A percentile compares a stretch with the other conserved stretches of the same genome.
These are phyloP conservation scores for Bombus waltoni DNA, from an alignment of 1,140 invertebrate genomes.

Conservation along the genomic window DNA sequence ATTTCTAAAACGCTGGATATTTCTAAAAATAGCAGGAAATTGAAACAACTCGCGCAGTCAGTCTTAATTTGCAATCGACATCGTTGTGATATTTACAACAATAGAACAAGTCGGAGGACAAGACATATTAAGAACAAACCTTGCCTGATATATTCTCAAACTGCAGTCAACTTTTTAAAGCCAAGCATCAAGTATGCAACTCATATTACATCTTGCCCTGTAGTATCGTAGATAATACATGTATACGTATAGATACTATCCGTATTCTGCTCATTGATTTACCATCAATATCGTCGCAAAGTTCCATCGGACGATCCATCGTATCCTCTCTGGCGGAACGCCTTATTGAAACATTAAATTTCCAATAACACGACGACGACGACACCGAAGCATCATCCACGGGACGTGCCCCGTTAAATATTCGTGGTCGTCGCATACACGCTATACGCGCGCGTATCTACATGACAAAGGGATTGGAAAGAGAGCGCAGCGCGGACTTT, in stretches of 20 bases:
- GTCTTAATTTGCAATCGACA: too few relatives aligned
- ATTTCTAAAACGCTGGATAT: neutral
- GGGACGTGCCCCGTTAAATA: constrained; percentile 11
- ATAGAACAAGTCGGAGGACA: too few relatives aligned
- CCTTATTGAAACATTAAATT: neutral
- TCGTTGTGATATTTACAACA: too few relatives aligned
- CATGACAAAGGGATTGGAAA: constrained; percentile 58
- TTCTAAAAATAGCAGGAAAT: too few relatives aligned
- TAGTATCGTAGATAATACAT: too few relatives aligned
- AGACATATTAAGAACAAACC: too few relatives aligned
- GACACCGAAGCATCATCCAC: neutral
- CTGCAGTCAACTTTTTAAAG: too few relatives aligned
- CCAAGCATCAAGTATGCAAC: too few relatives aligned
- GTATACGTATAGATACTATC: neutral
- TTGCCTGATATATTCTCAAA: too few relatives aligned
- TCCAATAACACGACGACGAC: neutral
- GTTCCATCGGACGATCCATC: neutral
- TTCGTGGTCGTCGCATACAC: neutral
- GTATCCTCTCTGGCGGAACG: neutral
- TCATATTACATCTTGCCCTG: too few relatives aligned
- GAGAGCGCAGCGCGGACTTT: neutral
- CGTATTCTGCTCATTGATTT: neutral
- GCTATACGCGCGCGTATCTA: constrained; percentile 38
- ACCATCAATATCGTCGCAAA: neutral
- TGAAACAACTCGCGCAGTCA: too few relatives aligned